phyloP scores from a whole-genome alignment of 2,888 invertebrate species.

The Pristionchus maxplancki region DNA sequence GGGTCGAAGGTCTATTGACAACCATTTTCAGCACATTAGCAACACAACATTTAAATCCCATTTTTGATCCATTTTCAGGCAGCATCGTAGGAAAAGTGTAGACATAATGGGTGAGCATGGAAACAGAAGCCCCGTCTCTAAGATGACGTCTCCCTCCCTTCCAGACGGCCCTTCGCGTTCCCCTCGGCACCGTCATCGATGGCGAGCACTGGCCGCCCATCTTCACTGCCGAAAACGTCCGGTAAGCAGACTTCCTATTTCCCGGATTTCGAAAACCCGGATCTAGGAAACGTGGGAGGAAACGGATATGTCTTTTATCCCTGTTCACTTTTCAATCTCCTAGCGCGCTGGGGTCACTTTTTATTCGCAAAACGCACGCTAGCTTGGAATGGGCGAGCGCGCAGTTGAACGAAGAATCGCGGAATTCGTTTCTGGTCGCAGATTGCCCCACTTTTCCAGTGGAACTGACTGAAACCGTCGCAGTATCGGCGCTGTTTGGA shows the following conservation, averaged over 20 bases:
- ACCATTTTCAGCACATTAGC: too few species aligned
- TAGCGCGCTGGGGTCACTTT: neutral
- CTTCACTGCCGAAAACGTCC: slow-evolving; percentile 72
- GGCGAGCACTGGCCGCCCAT: slow-evolving; percentile 77
- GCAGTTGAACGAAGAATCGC: too few species aligned
- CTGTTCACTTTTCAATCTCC: neutral
- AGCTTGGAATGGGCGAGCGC: neutral
- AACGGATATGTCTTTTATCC: too few species aligned
- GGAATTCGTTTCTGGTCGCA: neutral
- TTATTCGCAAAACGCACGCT: neutral
- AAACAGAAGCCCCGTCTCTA: too few species aligned
- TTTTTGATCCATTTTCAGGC: too few species aligned
- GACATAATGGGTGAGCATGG: too few species aligned
- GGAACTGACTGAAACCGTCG: neutral
- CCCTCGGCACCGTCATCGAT: slow-evolving; percentile 64
- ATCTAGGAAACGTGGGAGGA: too few species aligned
- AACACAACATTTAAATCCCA: too few species aligned
- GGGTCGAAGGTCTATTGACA: neutral
- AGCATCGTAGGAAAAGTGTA: too few species aligned
- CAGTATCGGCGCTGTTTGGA: neutral
- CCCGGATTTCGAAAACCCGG: neutral
- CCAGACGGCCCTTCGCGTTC: slow-evolving; percentile 31
- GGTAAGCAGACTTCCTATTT: slow-evolving; percentile 58
- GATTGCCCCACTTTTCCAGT: neutral
- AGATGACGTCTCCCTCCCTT: neutral